These are phyloP conservation scores for Nebria brevicollis DNA, from an alignment of 2,888 invertebrate species.

Conservation along the genomic window DNA sequence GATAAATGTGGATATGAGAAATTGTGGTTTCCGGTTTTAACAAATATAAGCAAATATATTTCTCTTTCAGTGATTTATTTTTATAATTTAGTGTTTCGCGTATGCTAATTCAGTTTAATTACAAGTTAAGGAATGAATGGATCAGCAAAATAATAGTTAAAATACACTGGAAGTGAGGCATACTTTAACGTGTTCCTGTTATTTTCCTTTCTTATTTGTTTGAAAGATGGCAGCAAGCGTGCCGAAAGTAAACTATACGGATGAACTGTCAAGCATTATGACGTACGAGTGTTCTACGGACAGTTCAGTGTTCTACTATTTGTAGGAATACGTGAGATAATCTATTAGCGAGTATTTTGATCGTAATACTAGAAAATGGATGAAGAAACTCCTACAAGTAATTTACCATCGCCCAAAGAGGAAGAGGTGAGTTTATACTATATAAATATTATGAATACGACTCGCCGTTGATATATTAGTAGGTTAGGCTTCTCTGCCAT, in stretches of 20 bases:
- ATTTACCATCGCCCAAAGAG: background rate
- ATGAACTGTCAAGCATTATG: slow-evolving; percentile 34
- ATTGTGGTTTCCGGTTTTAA: too few relatives aligned
- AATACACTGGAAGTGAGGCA: too few relatives aligned
- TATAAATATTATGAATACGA: slow-evolving; percentile 23
- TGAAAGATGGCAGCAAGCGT: slow-evolving; percentile 18
- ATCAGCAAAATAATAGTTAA: too few relatives aligned
- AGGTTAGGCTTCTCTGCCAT: slow-evolving; percentile 26
- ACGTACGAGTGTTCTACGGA: slow-evolving; percentile 34
- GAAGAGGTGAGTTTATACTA: slow-evolving; percentile 30
- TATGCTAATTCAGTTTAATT: too few relatives aligned
- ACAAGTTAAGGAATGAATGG: too few relatives aligned
- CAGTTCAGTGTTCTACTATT: slow-evolving; percentile 17
- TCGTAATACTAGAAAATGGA: slow-evolving; percentile 28
- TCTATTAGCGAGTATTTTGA: background rate
- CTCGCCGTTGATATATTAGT: slow-evolving; percentile 21
- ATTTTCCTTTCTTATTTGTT: background rate
- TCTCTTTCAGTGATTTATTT: too few relatives aligned
- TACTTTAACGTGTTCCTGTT: background rate
- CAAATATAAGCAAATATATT: too few relatives aligned
- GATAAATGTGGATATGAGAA: too few relatives aligned
- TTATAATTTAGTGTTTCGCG: too few relatives aligned
- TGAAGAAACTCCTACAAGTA: slow-evolving; percentile 22
- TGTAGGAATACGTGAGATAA: background rate
- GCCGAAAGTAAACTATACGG: background rate